Conservation (phyloP, 2,113 vertebrate genomes). For the Bothrops jararaca region DNA sequence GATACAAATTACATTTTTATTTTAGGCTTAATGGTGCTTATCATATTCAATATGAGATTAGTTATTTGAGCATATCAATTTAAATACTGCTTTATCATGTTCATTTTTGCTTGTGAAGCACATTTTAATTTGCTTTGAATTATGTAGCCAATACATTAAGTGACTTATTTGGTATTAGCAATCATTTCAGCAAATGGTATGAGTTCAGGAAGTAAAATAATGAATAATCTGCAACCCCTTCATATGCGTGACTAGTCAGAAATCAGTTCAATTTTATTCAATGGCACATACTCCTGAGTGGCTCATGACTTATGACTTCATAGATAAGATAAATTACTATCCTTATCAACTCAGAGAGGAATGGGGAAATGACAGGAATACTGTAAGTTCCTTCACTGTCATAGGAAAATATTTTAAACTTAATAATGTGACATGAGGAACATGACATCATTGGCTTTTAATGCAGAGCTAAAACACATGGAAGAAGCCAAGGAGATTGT, state of each 20-base stretch:
- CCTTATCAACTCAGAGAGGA: background rate
- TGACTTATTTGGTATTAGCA: background rate
- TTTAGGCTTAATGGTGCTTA: background rate
- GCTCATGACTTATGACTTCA: background rate
- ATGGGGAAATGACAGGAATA: background rate
- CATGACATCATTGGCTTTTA: background rate
- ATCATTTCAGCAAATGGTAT: background rate
- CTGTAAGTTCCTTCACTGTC: slow-evolving; percentile 1
- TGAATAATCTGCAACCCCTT: background rate
- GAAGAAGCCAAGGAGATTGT: background rate
- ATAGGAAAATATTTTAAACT: slow-evolving; percentile 2
- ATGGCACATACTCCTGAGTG: background rate
- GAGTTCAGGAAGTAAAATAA: background rate
- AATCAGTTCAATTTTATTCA: background rate
- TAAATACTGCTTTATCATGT: background rate
- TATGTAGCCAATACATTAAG: background rate
- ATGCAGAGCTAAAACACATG: background rate
- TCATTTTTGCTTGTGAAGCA: background rate
- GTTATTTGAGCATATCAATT: background rate
- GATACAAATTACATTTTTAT: background rate
- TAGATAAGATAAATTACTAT: background rate
- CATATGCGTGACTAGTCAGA: background rate
- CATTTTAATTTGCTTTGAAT: background rate
- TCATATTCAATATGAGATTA: background rate
- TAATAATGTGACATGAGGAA: background rate